phyloP scores from a whole-genome alignment of 2,888 invertebrate species.

The Diogma glabrata region DNA sequence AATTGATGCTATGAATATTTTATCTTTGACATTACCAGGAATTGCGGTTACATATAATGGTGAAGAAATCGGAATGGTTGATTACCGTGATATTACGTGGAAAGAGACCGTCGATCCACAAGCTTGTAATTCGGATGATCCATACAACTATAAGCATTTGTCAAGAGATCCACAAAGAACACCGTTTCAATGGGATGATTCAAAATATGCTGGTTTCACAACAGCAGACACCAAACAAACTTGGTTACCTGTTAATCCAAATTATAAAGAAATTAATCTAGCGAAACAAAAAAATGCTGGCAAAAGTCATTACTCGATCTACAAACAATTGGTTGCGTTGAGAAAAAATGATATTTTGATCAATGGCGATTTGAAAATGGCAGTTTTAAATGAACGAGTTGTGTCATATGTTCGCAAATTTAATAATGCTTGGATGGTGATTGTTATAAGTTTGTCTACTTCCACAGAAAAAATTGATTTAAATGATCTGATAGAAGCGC shows the following conservation, averaged over 20 bases:
- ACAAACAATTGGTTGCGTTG: constrained; percentile 40
- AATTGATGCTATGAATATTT: constrained; percentile 71
- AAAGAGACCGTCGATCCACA: constrained; percentile 30
- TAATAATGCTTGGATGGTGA: not conserved
- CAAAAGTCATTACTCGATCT: constrained; percentile 45
- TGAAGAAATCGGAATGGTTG: constrained; percentile 56
- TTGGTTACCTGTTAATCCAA: constrained; percentile 50
- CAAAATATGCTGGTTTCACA: constrained; percentile 23
- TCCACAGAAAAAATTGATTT: not conserved
- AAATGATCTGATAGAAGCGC: not conserved
- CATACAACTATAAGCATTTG: constrained; percentile 14
- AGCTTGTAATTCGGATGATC: constrained; percentile 39
- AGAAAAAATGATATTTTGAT: constrained; percentile 38
- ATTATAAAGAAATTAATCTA: constrained; percentile 44
- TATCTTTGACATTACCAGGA: constrained; percentile 71
- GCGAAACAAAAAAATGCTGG: constrained; percentile 32
- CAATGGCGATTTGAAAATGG: constrained; percentile 40
- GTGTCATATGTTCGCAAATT: not conserved
- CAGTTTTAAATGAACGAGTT: constrained; percentile 27
- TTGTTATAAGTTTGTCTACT: not conserved
- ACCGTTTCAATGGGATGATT: constrained; percentile 58
- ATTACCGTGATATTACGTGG: constrained; percentile 32
- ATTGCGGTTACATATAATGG: constrained; percentile 78
- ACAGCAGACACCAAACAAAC: constrained; percentile 33
- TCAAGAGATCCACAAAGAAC: constrained; percentile 60